Conservation (phyloP, 2,797 vertebrate genomes). For the Hephaestus fuliginosus region DNA sequence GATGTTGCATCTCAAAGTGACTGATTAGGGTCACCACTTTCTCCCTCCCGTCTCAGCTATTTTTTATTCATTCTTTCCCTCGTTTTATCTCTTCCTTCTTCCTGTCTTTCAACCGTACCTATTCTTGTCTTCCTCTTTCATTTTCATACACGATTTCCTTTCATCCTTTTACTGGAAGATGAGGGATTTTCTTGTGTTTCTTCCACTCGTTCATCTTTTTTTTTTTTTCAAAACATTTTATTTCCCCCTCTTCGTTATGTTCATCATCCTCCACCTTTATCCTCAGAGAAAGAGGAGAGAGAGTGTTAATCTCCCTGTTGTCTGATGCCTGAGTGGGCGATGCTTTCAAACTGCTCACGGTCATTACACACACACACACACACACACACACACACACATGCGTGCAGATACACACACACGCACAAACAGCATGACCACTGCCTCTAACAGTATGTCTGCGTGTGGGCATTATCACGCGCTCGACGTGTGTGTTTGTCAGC, state of each 20-base stretch:
- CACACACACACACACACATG: slow-evolving; percentile 32
- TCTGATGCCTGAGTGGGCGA: slow-evolving; percentile 78
- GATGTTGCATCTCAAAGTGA: slow-evolving; percentile 58
- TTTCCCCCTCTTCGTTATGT: slow-evolving; percentile 51
- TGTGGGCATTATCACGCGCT: slow-evolving; percentile 47
- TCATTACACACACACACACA: slow-evolving; percentile 56
- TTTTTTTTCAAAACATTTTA: slow-evolving; percentile 5
- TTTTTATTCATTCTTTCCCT: slow-evolving; percentile 10
- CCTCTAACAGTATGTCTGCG: slow-evolving; percentile 37
- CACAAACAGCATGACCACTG: slow-evolving; percentile 48
- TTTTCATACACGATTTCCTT: slow-evolving; percentile 13
- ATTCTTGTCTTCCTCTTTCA: not conserved
- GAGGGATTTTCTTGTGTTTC: slow-evolving; percentile 6
- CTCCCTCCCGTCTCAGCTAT: slow-evolving; percentile 9
- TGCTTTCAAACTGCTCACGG: slow-evolving; percentile 65
- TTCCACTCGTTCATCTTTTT: slow-evolving; percentile 11
- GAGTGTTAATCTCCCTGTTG: slow-evolving; percentile 72
- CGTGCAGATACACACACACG: slow-evolving; percentile 27
- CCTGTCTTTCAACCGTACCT: not conserved
- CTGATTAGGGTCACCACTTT: slow-evolving; percentile 61
- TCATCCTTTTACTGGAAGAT: slow-evolving; percentile 14
- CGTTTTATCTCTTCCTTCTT: slow-evolving; percentile 1
- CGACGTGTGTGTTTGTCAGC: slow-evolving; percentile 14
- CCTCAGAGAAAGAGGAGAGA: slow-evolving; percentile 47
- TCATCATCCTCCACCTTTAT: slow-evolving; percentile 66